phyloP scores from a whole-genome alignment of 2,888 invertebrate species.

The Criorhina ranunculi region DNA sequence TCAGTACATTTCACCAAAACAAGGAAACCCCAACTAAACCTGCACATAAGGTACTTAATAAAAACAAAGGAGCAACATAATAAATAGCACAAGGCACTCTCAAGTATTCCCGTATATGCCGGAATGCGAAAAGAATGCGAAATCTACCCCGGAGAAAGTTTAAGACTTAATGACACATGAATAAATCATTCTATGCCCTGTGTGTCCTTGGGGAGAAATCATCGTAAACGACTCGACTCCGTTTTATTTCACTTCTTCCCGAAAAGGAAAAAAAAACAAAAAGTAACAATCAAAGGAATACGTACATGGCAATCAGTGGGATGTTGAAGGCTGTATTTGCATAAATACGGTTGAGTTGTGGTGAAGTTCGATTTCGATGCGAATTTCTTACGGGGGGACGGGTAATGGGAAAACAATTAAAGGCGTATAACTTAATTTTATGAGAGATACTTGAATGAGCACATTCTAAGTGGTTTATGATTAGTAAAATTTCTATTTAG shows the following conservation, averaged over 20 bases:
- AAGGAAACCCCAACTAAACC: conserved; percentile 46
- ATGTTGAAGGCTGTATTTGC: conserved; percentile 32
- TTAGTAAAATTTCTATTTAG: conserved; percentile 19
- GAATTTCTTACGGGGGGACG: background rate
- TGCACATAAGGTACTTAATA: conserved; percentile 37
- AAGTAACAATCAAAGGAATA: conserved; percentile 49
- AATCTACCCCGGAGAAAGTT: conserved; percentile 54
- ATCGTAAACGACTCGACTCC: conserved; percentile 49
- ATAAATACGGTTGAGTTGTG: conserved; percentile 38
- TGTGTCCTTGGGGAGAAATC: conserved; percentile 64
- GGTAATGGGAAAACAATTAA: conserved; percentile 45
- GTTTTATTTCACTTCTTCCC: conserved; percentile 35
- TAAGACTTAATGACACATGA: conserved; percentile 61
- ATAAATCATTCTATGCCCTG: conserved; percentile 62
- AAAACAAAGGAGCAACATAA: conserved; percentile 39
- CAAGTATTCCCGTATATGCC: conserved; percentile 21
- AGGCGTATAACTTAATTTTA: conserved; percentile 13
- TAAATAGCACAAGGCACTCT: conserved; percentile 42
- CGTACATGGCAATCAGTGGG: conserved; percentile 25
- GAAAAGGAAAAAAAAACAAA: conserved; percentile 1
- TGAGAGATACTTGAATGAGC: conserved; percentile 4
- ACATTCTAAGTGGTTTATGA: conserved; percentile 25
- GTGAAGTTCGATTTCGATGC: conserved; percentile 13
- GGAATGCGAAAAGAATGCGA: conserved; percentile 50
- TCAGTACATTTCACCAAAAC: conserved; percentile 30